These are phyloP conservation scores for Hycleus cichorii DNA, from an alignment of 1,140 invertebrate species.

Conservation along the genomic window DNA sequence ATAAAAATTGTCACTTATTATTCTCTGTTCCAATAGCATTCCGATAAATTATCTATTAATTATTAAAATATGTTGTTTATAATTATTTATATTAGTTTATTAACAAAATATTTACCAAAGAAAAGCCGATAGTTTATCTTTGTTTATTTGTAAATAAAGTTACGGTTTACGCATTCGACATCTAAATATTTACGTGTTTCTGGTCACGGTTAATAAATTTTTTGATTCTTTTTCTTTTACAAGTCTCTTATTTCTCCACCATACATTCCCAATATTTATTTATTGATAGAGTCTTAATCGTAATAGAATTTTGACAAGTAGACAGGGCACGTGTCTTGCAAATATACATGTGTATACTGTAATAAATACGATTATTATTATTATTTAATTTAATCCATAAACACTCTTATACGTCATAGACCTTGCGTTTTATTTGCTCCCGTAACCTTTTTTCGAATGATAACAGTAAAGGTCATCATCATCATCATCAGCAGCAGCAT, in stretches of 20 bases:
- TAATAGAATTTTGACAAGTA: no score
- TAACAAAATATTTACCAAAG: not conserved
- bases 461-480: constrained; percentile 9
- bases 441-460: not conserved
- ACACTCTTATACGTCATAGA: constrained; percentile 4
- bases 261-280: no score
- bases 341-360: no score
- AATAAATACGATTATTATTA: no score
- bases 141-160: constrained; percentile 12
- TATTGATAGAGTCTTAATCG: no score
- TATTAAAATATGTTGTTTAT: not conserved
- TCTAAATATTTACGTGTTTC: constrained; percentile 15
- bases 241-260: no score
- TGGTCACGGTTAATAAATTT: constrained; percentile 13
- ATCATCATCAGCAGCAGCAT: no score
- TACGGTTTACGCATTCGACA: constrained; percentile 15
- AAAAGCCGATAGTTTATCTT: not conserved
- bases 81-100: constrained; percentile 5
- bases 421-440: constrained; percentile 9
- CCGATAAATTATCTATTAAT: not conserved
- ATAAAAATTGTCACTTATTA: no score
- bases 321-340: no score
- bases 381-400: no score
- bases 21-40: no score
- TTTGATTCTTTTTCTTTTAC: no score